phyloP scores from a whole-genome alignment of 2,113 vertebrate species.

The Indri indri region DNA sequence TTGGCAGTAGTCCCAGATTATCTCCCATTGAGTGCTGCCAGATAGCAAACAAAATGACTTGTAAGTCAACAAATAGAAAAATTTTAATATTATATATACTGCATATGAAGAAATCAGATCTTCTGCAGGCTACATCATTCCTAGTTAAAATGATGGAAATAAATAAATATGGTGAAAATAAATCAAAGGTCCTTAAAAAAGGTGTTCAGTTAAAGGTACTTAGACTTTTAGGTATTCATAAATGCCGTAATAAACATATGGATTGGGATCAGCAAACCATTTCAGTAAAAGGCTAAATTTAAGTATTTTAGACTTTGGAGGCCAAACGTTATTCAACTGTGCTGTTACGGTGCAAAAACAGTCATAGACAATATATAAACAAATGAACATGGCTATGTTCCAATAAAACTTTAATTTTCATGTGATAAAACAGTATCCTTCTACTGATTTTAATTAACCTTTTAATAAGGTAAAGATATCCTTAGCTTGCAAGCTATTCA shows the following conservation, averaged over 20 bases:
- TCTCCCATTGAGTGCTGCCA: not conserved
- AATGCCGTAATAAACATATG: not conserved
- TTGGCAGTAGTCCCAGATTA: not conserved
- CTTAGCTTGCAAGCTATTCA: not conserved
- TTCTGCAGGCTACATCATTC: not conserved
- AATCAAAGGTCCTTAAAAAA: not conserved
- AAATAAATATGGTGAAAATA: constrained; percentile 37
- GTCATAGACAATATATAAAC: not conserved
- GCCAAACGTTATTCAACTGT: not conserved
- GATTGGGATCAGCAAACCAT: not conserved
- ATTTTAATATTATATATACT: not conserved
- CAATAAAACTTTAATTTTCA: not conserved
- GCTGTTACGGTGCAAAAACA: not conserved
- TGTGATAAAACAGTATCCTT: not conserved
- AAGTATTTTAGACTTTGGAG: not conserved
- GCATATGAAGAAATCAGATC: constrained; percentile 1
- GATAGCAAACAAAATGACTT: not conserved
- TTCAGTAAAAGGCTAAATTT: not conserved
- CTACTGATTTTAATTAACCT: constrained; percentile 1
- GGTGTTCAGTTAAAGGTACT: not conserved
- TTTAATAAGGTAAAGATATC: not conserved
- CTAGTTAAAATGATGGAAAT: constrained; percentile 21
- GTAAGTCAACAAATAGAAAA: not conserved
- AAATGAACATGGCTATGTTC: not conserved
- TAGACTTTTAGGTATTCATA: not conserved